Percentiles rank a stretch among this genome's conserved stretches.
phyloP scores from a whole-genome alignment of 2,113 vertebrate genomes.

The Furnarius figulus region DNA sequence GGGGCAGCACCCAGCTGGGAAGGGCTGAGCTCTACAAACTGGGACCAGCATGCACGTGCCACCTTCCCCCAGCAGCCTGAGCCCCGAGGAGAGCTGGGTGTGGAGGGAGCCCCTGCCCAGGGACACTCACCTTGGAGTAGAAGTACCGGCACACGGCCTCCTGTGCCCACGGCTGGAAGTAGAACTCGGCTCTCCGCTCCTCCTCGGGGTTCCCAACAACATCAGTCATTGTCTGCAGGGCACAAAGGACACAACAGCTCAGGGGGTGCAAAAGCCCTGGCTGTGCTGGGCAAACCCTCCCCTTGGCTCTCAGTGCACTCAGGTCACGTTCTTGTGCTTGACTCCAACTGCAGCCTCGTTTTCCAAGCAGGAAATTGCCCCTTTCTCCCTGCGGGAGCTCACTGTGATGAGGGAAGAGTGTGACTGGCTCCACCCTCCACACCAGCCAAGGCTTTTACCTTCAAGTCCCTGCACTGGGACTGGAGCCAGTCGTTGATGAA shows the following conservation, averaged over 20 bases:
- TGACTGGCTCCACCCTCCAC: neutral
- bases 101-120: rapidly evolving
- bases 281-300: neutral
- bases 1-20: neutral
- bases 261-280: neutral
- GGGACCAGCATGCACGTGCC: neutral
- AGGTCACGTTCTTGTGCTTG: neutral
- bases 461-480: slow-evolving; percentile 97
- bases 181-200: slow-evolving; percentile 95
- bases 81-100: neutral
- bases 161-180: slow-evolving; percentile 99
- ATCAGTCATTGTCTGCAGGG: slow-evolving; percentile 93
- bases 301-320: neutral
- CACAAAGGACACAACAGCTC: neutral
- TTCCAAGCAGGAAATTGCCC: neutral
- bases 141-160: slow-evolving; percentile 98
- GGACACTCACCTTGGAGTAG: slow-evolving; percentile 89
- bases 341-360: neutral
- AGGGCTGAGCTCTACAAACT: neutral
- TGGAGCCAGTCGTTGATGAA: slow-evolving; percentile 99
- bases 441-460: slow-evolving; percentile 77
- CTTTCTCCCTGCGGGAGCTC: neutral
- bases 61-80: rapidly evolving
- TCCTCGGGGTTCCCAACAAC: slow-evolving; percentile 98
- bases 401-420: neutral